Base-by-base conservation (phyloP, 2,888 invertebrate genomes). In the Drosophila cyrtoloma region DNA sequence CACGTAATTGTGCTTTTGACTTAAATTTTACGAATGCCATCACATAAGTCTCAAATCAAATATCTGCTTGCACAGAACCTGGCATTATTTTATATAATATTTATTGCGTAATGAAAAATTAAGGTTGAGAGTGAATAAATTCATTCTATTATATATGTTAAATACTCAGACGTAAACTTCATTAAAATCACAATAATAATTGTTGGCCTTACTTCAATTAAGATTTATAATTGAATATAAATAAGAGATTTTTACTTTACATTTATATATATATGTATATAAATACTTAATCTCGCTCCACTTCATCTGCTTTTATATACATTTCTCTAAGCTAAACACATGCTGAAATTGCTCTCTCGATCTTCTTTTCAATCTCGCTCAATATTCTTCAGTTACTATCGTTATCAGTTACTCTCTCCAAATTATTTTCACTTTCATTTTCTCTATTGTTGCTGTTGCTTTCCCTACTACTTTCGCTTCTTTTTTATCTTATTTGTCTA, bases 1-100 rank as follows among this genome's bases (percentile, higher is more conserved):
- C 55, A 58, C 65, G 47, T 22, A 50, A 28, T 12, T 50, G 47
- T 50, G 42, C 51, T 39, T 42, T n/a, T 26, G 14, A 2, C 44
- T 55, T 47, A 1, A 51, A 50, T 51, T 61, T 44, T 9, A 37
- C 32, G 14, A 35, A 30, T 35, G 6, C 9, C 22, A 28, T 44
- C 14, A 35, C 9, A 14, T 6, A 19, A 14, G 7, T 12, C 12
- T n/a, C 12, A 4, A 61, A 26, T 47, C 22, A 47, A 16, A 26
- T 47, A 47, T 14, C 14, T 22, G 4, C 7, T 47, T 22, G 22
- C 47, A 16, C 7, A 22, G 5, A 26, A 16, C 9, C 9, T 47
- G 9, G 3, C 12, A 12, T 19, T 19, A 19, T 30, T 30, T 51
- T 0, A 12, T 5, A 51, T 47, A 14, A 14, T 47, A 22, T 42